Conservation (phyloP, 2,797 vertebrate species). For the Momotus momota region DNA sequence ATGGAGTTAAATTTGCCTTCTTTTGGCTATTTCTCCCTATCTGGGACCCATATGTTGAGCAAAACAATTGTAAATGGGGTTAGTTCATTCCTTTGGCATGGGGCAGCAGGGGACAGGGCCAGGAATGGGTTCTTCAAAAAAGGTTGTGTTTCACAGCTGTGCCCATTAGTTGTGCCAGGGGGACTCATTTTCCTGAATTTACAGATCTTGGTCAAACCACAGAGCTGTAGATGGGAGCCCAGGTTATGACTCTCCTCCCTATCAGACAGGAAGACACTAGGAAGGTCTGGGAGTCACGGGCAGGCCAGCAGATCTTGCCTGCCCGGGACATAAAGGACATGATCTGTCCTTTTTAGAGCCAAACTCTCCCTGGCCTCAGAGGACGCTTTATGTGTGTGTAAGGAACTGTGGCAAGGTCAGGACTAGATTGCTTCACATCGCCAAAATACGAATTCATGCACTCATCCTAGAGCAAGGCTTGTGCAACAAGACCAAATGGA, state of each 20-base stretch:
- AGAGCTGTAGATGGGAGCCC: not conserved
- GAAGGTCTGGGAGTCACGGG: not conserved
- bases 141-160: not conserved
- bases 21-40: slow-evolving; percentile 17
- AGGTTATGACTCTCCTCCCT: not conserved
- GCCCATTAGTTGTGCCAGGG: not conserved
- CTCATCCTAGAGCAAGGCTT: slow-evolving; percentile 26
- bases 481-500: slow-evolving; percentile 26
- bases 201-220: not conserved
- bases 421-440: slow-evolving; percentile 22
- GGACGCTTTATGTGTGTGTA: not conserved
- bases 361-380: not conserved
- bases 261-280: not conserved
- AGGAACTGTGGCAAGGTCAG: not conserved
- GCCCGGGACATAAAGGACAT: not conserved
- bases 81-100: not conserved
- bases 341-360: not conserved
- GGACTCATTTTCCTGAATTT: not conserved
- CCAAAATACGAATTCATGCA: not conserved
- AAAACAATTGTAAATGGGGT: slow-evolving; percentile 32
- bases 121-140: not conserved
- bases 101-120: not conserved
- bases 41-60: slow-evolving; percentile 39
- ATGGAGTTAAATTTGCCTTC: not conserved
- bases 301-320: not conserved